Conservation (phyloP, 2,888 invertebrate genomes). For the Allolobophora icterica region DNA sequence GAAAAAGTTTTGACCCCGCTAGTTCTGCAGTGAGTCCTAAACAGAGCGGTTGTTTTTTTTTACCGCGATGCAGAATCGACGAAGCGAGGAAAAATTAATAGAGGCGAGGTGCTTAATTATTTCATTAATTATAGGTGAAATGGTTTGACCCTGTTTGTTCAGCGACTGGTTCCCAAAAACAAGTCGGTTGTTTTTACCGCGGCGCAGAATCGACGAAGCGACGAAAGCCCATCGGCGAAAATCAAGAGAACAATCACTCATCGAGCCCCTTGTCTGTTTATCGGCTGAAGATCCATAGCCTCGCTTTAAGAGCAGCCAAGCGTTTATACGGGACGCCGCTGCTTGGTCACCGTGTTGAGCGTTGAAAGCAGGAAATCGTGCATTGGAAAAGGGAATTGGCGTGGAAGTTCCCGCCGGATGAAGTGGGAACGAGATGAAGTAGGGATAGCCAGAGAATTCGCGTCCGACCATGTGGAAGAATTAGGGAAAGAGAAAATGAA, state of each 20-base stretch:
- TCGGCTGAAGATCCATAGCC: no score
- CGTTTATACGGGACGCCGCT: neutral
- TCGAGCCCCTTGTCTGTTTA: neutral
- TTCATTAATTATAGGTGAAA: no score
- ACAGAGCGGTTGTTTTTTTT: neutral
- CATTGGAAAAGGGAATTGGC: neutral
- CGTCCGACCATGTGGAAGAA: neutral
- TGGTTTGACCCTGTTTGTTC: neutral
- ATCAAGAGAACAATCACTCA: neutral
- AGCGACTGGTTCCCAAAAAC: neutral
- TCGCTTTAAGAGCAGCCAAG: neutral
- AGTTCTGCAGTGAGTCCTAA: neutral
- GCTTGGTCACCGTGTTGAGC: neutral
- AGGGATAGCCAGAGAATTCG: neutral
- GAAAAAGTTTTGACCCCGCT: neutral
- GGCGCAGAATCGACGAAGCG: neutral
- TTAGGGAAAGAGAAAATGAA: neutral
- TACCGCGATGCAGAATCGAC: neutral
- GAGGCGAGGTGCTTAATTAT: no score
- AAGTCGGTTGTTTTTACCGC: neutral
- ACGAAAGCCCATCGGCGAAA: no score
- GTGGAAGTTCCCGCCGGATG: neutral
- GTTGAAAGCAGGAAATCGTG: neutral
- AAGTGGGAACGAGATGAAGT: neutral
- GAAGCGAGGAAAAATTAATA: neutral